Base-by-base conservation (phyloP, 2,888 invertebrate species). In the Horisme vitalbata region DNA sequence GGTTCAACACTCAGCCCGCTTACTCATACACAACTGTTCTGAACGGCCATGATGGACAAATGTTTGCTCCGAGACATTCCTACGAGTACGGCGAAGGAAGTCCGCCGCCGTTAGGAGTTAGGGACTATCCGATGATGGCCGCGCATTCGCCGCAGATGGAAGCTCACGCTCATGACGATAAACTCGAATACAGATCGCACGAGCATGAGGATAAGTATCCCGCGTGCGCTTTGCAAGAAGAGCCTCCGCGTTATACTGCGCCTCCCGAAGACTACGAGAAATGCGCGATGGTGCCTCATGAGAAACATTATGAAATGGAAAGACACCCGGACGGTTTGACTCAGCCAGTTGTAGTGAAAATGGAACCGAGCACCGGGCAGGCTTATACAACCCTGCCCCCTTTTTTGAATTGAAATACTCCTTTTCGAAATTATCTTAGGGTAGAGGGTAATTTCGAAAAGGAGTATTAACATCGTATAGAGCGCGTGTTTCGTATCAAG, bases 371-470 rank as follows among this genome's bases (percentile, higher is more conserved):
- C 53, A 46, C 61, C 15, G 62, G 83, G 55, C 93, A 93, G 70
- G 91, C 91, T 34, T 94, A 93, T 71, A 94, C 94, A 26, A 91
- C 93, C 41, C 82, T 94, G 83, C 94, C 94, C 87, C 93, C 94
- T 92, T 94, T 94, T 93, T 91, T 94, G 92, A 94, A 94, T 88
- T 94, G 90, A 90, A 90, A 90, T 90, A 90, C 90, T 90, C 90
- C 81, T 89, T 90, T 88, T 88, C 90, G 85, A 90, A 90, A 88
- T 83, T 89, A 79, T 81, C 86, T 68, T 83, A 79, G 65, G 41
- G 45, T 53, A 51, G 60, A 63, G 73, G 69, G 65, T 79, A 87
- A 88, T 88, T 89, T 89, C 87, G 89, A 88, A 87, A 87, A 81
- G 86, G 89, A 81, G 89, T 89, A 89, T 89, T 55, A 52, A 36